Conservation (phyloP, 2,888 invertebrate species). For the Pyrochroa serraticornis region DNA sequence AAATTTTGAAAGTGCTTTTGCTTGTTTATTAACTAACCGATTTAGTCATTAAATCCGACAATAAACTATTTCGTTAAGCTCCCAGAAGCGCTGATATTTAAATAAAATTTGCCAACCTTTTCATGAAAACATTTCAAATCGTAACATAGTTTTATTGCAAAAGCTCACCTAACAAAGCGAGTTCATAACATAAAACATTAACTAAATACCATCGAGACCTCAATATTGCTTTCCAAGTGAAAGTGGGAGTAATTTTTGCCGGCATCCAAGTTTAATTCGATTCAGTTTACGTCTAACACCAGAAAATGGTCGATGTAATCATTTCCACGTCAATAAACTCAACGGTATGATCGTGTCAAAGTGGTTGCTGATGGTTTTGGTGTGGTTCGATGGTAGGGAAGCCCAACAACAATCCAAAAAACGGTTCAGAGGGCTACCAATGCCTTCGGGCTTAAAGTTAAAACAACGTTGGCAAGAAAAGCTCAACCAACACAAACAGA, state of each 20-base stretch:
- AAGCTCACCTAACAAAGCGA: neutral
- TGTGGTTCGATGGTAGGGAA: neutral
- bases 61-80: too few relatives aligned
- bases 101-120: too few relatives aligned
- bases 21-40: too few relatives aligned
- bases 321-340: too few relatives aligned
- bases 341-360: constrained; percentile 4
- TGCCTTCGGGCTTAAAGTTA: constrained; percentile 41
- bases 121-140: too few relatives aligned
- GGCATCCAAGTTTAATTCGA: constrained; percentile 9
- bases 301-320: neutral
- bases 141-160: too few relatives aligned
- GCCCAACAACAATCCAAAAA: constrained; percentile 26
- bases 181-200: constrained; percentile 10
- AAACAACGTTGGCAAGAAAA: constrained; percentile 43
- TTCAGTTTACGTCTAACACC: constrained; percentile 6
- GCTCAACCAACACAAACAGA: constrained; percentile 41
- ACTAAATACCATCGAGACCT: neutral
- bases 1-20: too few relatives aligned
- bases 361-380: constrained; percentile 5
- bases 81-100: too few relatives aligned
- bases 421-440: constrained; percentile 36
- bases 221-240: constrained; percentile 19
- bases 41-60: too few relatives aligned
- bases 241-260: constrained; percentile 22